Conservation (phyloP, 2,888 invertebrate species). For the Himalopsyche anomala region DNA sequence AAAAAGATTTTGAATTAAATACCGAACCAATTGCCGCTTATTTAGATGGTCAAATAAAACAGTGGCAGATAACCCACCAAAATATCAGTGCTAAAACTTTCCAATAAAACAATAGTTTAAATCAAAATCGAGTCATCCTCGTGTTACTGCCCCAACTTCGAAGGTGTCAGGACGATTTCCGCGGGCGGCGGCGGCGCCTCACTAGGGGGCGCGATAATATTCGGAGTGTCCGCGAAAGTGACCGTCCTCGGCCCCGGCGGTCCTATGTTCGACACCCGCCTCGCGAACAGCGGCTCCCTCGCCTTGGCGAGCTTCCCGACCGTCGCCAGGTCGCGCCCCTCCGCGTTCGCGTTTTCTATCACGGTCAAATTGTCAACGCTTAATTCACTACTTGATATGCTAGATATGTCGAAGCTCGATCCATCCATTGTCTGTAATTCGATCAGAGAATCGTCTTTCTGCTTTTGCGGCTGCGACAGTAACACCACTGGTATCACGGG, state of each 20-base stretch:
- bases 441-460: constrained; percentile 71
- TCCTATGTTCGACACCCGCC: constrained; percentile 51
- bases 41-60: background rate
- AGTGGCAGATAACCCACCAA: background rate
- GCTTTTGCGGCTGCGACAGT: constrained; percentile 67
- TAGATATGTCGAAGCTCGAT: constrained; percentile 75
- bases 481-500: constrained; percentile 66
- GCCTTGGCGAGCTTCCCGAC: constrained; percentile 68
- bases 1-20: too few relatives aligned
- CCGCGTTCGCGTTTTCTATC: constrained; percentile 67
- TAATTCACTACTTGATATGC: constrained; percentile 75
- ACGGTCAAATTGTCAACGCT: constrained; percentile 67
- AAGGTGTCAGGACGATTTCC: constrained; percentile 81
- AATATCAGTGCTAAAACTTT: constrained; percentile 6
- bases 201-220: constrained; percentile 70
- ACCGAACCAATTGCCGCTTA: too few relatives aligned
- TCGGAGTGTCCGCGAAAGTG: constrained; percentile 66
- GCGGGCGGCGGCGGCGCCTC: constrained; percentile 77
- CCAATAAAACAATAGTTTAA: constrained; percentile 17
- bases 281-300: constrained; percentile 68
- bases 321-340: constrained; percentile 65
- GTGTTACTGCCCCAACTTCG: constrained; percentile 78
- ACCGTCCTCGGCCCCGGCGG: constrained; percentile 59
- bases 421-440: constrained; percentile 73
- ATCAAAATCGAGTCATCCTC: constrained; percentile 20